A percentile compares a stretch with the other conserved stretches of the same genome.
Conservation (phyloP, 2,113 vertebrate species). For the Semnornis frantzii region DNA sequence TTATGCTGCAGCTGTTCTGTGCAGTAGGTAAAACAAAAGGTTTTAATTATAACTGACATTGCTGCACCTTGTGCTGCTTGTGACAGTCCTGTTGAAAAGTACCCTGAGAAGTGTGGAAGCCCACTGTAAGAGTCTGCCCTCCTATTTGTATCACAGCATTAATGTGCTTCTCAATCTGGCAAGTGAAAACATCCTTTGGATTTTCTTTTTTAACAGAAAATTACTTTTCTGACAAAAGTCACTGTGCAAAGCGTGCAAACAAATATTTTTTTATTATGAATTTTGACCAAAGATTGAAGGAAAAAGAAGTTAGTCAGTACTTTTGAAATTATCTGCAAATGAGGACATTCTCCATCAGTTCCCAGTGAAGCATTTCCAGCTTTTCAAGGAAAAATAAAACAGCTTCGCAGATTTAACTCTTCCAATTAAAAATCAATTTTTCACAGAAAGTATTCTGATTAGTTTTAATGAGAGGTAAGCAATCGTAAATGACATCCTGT, state of each 20-base stretch:
- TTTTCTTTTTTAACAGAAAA: neutral
- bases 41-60: conserved; percentile 74
- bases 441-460: neutral
- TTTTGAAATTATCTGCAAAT: neutral
- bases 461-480: conserved; percentile 48
- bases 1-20: conserved; percentile 49
- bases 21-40: conserved; percentile 56
- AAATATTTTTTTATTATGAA: neutral
- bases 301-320: neutral
- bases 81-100: conserved; percentile 51
- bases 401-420: conserved; percentile 7
- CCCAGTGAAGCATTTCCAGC: neutral
- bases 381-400: neutral
- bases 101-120: neutral
- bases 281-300: neutral
- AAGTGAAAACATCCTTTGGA: neutral
- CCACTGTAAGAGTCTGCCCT: neutral
- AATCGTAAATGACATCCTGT: neutral
- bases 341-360: neutral
- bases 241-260: neutral
- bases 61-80: conserved; percentile 55
- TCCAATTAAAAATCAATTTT: conserved; percentile 46
- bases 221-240: neutral
- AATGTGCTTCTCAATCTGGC: neutral
- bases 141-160: neutral